Evolutionary conservation across 2,113 vertebrate genomes (phyloP).

Genomic region (Holacanthus passer): DNA sequence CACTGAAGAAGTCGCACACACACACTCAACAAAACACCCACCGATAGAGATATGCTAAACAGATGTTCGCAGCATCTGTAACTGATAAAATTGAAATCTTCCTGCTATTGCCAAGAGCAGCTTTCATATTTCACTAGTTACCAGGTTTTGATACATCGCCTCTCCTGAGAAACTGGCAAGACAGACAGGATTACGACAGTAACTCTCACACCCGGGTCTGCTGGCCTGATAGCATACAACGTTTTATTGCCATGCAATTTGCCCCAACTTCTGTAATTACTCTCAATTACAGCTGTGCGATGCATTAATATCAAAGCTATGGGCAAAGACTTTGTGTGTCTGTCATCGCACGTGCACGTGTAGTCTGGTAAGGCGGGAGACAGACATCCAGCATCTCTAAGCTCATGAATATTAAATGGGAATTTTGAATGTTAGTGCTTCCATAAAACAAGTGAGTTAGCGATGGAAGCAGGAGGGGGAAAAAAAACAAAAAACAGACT

Average conservation of each 20-base stretch:
- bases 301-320: conserved; percentile 59
- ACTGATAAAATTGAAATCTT: conserved; percentile 37
- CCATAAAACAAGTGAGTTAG: conserved; percentile 42
- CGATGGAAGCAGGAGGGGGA: neutral
- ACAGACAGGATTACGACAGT: conserved; percentile 15
- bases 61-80: conserved; percentile 50
- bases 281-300: conserved; percentile 67
- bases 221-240: conserved; percentile 24
- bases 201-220: conserved; percentile 36
- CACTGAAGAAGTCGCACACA: conserved; percentile 39
- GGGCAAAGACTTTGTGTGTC: neutral
- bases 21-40: conserved; percentile 19
- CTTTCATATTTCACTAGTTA: conserved; percentile 41
- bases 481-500: conserved; percentile 1
- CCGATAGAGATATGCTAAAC: conserved; percentile 17
- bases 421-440: conserved; percentile 49
- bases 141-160: conserved; percentile 25
- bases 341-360: neutral
- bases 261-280: conserved; percentile 63
- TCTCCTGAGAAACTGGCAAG: conserved; percentile 6
- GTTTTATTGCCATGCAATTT: conserved; percentile 57
- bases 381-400: conserved; percentile 28
- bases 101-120: conserved; percentile 5
- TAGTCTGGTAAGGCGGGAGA: conserved; percentile 1
- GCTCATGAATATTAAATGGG: conserved; percentile 65